phyloP scores from a whole-genome alignment of 2,797 vertebrate genomes.

The Allobates femoralis region DNA sequence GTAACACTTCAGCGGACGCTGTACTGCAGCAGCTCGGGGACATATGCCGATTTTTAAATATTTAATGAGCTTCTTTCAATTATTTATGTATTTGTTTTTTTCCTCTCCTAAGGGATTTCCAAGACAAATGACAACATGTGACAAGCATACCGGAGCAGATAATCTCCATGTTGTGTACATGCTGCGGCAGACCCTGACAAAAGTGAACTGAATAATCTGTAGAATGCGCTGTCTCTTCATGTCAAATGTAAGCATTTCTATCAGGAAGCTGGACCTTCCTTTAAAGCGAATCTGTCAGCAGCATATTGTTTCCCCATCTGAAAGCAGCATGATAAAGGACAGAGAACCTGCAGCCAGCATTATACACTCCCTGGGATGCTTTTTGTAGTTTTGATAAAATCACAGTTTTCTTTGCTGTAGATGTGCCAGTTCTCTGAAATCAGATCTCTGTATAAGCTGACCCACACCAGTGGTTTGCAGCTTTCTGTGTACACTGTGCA shows the following conservation, averaged over 20 bases:
- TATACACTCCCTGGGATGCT: too few relatives aligned
- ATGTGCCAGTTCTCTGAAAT: too few relatives aligned
- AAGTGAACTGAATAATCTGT: neutral
- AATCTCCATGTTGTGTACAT: neutral
- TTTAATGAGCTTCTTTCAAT: constrained; percentile 51
- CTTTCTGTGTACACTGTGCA: too few relatives aligned
- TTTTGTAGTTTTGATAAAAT: too few relatives aligned
- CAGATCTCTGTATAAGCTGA: too few relatives aligned
- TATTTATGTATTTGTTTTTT: constrained; percentile 53
- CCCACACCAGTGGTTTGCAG: too few relatives aligned
- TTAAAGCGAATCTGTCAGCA: too few relatives aligned
- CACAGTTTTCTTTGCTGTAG: too few relatives aligned
- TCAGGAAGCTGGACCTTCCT: too few relatives aligned
- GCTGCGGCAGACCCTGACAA: neutral
- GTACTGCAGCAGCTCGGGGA: constrained; percentile 20
- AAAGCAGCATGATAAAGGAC: too few relatives aligned
- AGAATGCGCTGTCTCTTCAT: neutral
- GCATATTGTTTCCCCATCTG: too few relatives aligned
- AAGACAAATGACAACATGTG: constrained; percentile 37
- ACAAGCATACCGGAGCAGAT: constrained; percentile 34
- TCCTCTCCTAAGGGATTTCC: neutral
- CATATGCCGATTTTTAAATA: constrained; percentile 48
- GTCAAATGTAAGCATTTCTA: neutral
- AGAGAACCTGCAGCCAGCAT: too few relatives aligned
- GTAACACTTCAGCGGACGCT: constrained; percentile 14